A percentile compares a stretch with the other conserved stretches of the same genome.
These are phyloP conservation scores for Cyphotilapia sp. DNA, from an alignment of 2,113 vertebrate species.

Conservation along the genomic window DNA sequence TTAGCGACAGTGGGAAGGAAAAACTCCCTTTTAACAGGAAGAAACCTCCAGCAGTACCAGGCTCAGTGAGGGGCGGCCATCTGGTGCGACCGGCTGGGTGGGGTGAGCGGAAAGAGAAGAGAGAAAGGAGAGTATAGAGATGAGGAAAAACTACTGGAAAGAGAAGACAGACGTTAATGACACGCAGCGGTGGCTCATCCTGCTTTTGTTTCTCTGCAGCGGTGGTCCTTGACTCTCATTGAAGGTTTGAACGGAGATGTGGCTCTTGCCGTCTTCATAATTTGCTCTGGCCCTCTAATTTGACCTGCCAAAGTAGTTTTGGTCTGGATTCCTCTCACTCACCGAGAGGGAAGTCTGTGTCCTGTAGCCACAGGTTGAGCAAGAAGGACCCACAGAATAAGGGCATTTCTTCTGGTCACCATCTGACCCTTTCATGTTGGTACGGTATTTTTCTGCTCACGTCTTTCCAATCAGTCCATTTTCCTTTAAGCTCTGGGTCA, in stretches of 20 bases:
- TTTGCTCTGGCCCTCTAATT: neutral
- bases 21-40: neutral
- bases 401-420: neutral
- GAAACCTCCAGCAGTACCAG: neutral
- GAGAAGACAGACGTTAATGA: neutral
- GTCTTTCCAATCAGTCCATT: neutral
- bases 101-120: neutral
- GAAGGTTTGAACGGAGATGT: accelerated
- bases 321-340: neutral
- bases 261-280: neutral
- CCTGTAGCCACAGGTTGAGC: neutral
- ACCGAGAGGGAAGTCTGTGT: neutral
- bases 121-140: neutral
- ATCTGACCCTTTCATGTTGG: neutral
- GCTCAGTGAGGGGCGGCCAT: neutral
- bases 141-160: neutral
- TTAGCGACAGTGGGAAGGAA: neutral
- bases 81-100: neutral
- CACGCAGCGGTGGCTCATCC: neutral
- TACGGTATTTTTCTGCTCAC: neutral
- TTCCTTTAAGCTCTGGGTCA: neutral
- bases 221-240: neutral
- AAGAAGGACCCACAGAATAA: neutral
- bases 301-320: neutral
- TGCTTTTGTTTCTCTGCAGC: neutral